Conservation (phyloP, 2,797 vertebrate species). For the Brachyrhaphis roseni region DNA sequence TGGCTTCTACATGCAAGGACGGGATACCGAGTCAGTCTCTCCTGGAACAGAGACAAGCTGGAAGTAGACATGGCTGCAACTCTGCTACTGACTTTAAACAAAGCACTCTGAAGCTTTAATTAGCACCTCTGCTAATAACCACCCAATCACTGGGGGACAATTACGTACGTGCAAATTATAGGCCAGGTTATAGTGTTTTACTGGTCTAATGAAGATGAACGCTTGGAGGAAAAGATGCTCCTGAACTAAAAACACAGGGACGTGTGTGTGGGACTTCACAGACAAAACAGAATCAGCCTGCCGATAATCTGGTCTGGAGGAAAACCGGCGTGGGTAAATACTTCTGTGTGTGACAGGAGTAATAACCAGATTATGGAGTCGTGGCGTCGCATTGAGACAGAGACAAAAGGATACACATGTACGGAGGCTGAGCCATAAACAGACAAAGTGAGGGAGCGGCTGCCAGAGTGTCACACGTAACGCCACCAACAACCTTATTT, state of each 20-base stretch:
- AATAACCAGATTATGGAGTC: conserved; percentile 43
- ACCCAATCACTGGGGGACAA: conserved; percentile 60
- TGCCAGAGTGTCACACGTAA: neutral
- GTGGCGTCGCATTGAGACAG: conserved; percentile 16
- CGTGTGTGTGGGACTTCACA: conserved; percentile 10
- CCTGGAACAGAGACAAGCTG: neutral
- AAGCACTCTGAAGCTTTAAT: conserved; percentile 57
- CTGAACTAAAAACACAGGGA: conserved; percentile 12
- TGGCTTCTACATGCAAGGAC: conserved; percentile 38
- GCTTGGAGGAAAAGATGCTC: conserved; percentile 14
- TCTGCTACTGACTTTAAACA: conserved; percentile 23
- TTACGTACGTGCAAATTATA: conserved; percentile 63
- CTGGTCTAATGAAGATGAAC: conserved; percentile 53
- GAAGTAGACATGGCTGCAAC: conserved; percentile 4
- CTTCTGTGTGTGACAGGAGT: conserved; percentile 37
- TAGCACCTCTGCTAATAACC: conserved; percentile 57
- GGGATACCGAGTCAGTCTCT: conserved; percentile 44
- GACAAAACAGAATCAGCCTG: conserved; percentile 13
- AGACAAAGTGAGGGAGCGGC: conserved; percentile 32
- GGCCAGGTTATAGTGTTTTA: conserved; percentile 58
- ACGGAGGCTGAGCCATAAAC: conserved; percentile 23
- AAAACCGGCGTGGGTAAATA: conserved; percentile 41
- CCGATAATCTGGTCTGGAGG: conserved; percentile 44
- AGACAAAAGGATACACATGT: conserved; percentile 54
- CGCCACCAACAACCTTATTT: neutral